Evolutionary conservation across 2,113 vertebrate genomes (phyloP), one percentile per base, ranked within the genome.

Genomic region (Nasalis larvatus): DNA sequence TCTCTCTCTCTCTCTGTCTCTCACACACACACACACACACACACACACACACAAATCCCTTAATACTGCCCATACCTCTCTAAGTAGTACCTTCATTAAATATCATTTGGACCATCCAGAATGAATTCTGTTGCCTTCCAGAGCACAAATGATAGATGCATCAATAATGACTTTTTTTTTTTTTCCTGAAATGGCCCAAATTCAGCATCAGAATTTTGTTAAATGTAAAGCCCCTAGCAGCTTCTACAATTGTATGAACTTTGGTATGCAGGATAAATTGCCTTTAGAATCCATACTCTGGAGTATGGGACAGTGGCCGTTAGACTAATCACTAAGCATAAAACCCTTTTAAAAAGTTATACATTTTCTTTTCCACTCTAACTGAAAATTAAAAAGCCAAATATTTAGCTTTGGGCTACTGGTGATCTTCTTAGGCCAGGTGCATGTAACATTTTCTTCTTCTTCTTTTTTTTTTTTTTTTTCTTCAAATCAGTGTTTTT

Each of bases 141-240:
- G 37, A 77, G n/a, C 37, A 63, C 69, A 37, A 60, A 90, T 80
- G 42, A 78, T 14, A 27, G 27, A 14, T 86, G 9, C 25, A 81
- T 37, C 66, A 52, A 18, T 40, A 2, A 4, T 60, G 73, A 47
- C 54, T 63, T 2, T 25, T n/a, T 52, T 84, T 84, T 87, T 86
- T n/a, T 63, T 85, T 86, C 76, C 37, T 76, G 58, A 90, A 91
- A 87, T 74, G 40, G 63, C 37, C 42, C 78, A 76, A 81, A 89
- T 56, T 13, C 11, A 37, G 40, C 21, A 42, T 93, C 63, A 91
- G 60, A 80, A 63, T 89, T 96, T 37, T 91, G 42, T 66, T 95
- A 96, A 82, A 90, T 85, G 69, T 42, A n/a, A 30, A 56, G n/a
- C 7, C 32, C 21, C 18, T 45, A 30, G 20, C 52, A 87, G 58